A percentile compares a stretch with the other conserved stretches of the same genome.
These are phyloP conservation scores for Macropis europaea DNA, from an alignment of 2,888 invertebrate species.

Conservation along the genomic window DNA sequence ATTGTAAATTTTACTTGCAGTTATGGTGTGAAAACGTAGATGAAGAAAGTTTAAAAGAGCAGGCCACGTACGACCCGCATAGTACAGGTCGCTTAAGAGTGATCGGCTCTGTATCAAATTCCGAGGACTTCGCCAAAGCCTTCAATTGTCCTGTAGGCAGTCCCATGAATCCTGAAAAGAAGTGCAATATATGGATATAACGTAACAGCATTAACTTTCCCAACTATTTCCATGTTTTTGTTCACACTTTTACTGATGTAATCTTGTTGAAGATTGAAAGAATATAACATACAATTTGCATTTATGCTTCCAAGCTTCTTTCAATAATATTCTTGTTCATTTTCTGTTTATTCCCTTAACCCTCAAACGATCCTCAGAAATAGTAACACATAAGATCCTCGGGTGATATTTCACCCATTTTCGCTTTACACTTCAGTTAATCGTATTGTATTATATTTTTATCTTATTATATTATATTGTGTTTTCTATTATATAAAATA, in stretches of 20 bases:
- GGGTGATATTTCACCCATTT: no score
- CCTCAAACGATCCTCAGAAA: no score
- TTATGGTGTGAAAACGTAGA: slow-evolving; percentile 38
- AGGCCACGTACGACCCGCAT: slow-evolving; percentile 12
- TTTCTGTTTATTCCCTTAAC: no score
- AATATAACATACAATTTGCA: background rate
- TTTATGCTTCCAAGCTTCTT: background rate
- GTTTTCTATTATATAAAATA: no score
- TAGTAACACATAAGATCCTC: no score
- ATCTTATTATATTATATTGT: no score
- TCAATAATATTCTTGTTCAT: no score
- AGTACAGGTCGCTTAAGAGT: slow-evolving; percentile 33
- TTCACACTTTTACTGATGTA: background rate
- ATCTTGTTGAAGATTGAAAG: background rate
- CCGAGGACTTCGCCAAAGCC: slow-evolving; percentile 48
- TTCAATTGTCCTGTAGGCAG: slow-evolving; percentile 47
- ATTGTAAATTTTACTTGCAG: slow-evolving; percentile 12
- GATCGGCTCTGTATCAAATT: slow-evolving; percentile 46
- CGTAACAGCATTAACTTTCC: background rate
- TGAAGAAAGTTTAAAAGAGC: accelerated
- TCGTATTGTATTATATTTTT: no score
- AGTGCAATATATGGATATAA: slow-evolving; percentile 53
- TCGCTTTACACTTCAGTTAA: no score
- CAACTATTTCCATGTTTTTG: background rate
- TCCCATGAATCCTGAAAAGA: slow-evolving; percentile 53